Evolutionary conservation across 30 jellyfish, hydroid and myxozoan genomes (phyloP).

Genomic region (Aurelia aurita): DNA sequence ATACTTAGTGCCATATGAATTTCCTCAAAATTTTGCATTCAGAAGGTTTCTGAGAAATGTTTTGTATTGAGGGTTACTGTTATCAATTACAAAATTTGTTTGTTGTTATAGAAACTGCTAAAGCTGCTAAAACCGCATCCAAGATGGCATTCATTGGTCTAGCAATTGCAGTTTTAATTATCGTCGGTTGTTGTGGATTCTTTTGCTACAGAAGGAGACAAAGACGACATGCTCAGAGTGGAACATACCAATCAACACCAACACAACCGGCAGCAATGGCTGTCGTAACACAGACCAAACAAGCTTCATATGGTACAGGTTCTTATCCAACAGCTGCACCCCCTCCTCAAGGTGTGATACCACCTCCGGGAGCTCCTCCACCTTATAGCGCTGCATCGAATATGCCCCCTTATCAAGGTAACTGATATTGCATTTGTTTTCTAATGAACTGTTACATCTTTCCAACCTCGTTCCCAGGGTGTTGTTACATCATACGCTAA

Average conservation of each 20-base stretch:
- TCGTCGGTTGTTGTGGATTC: slow-evolving; percentile 46
- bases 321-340: neutral
- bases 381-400: slow-evolving; percentile 35
- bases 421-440: too few relatives aligned
- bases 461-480: too few relatives aligned
- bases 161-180: slow-evolving; percentile 24
- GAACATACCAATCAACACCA: slow-evolving; percentile 39
- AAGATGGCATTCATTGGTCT: slow-evolving; percentile 34
- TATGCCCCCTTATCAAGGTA: slow-evolving; percentile 62
- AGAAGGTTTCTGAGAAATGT: too few relatives aligned
- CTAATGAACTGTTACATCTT: too few relatives aligned
- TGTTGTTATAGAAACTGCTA: slow-evolving; percentile 15
- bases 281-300: neutral
- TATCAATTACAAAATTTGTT: too few relatives aligned
- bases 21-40: too few relatives aligned
- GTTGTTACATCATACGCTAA: too few relatives aligned
- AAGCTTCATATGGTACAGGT: slow-evolving; percentile 35
- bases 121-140: slow-evolving; percentile 30
- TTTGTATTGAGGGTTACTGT: too few relatives aligned
- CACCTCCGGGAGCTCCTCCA: slow-evolving; percentile 47
- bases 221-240: slow-evolving; percentile 15
- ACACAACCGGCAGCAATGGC: slow-evolving; percentile 20
- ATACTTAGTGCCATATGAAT: too few relatives aligned
- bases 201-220: slow-evolving; percentile 45
- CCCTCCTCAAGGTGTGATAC: slow-evolving; percentile 4